phyloP scores from a whole-genome alignment of 2,113 vertebrate genomes.

The Channa argus region DNA sequence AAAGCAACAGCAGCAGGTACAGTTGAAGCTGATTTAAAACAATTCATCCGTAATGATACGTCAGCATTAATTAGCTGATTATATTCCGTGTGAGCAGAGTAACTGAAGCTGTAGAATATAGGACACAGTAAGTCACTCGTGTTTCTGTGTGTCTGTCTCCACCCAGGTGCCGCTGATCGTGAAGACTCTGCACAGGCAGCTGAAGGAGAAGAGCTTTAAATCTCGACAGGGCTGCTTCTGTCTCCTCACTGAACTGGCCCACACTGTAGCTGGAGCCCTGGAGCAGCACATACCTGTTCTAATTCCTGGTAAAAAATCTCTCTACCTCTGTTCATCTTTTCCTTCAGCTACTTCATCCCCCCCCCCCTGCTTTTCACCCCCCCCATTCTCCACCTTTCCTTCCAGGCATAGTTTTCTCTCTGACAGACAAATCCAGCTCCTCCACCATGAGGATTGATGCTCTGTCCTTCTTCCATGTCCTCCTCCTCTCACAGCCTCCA shows the following conservation, averaged over 20 bases:
- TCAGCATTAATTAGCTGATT: too few species aligned
- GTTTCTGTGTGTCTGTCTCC: constrained; percentile 3
- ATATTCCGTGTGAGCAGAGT: too few species aligned
- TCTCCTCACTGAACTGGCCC: constrained; percentile 89
- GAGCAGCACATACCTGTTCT: constrained; percentile 88
- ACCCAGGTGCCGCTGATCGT: constrained; percentile 89
- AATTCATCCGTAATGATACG: too few species aligned
- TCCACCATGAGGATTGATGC: constrained; percentile 95
- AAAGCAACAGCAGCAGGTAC: too few species aligned
- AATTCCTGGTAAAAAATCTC: constrained; percentile 85
- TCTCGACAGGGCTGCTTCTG: constrained; percentile 92
- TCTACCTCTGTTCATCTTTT: not conserved
- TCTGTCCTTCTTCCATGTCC: constrained; percentile 88
- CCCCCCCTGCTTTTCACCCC: too few species aligned
- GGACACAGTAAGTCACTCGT: not conserved
- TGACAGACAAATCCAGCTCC: constrained; percentile 90
- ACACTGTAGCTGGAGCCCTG: constrained; percentile 88
- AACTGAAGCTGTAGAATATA: too few species aligned
- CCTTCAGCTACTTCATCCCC: fast-evolving
- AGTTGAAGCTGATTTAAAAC: too few species aligned
- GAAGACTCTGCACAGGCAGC: constrained; percentile 91
- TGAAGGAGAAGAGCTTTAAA: constrained; percentile 90
- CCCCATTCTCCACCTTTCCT: not conserved
- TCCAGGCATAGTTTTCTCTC: constrained; percentile 90
- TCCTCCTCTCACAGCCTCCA: constrained; percentile 88